Conservation (phyloP, 2,888 invertebrate species). For the Eurois occulta region DNA sequence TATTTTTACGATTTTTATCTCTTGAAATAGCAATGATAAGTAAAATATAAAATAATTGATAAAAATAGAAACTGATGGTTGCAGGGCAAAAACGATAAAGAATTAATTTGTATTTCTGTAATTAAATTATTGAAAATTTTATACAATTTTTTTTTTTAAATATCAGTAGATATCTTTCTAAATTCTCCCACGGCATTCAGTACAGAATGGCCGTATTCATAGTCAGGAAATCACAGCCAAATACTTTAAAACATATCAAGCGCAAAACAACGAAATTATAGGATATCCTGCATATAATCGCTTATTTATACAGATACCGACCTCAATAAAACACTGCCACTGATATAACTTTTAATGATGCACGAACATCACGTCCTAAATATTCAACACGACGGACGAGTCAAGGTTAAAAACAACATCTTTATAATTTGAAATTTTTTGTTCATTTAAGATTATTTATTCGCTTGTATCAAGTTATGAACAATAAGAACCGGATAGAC, state of each 20-base stretch:
- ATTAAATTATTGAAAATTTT: neutral
- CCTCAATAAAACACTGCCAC: slow-evolving; percentile 51
- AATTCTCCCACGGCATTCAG: neutral
- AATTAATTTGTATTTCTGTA: neutral
- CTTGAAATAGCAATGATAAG: slow-evolving; percentile 21
- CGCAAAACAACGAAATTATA: slow-evolving; percentile 29
- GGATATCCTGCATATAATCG: slow-evolving; percentile 42
- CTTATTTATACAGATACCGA: slow-evolving; percentile 47
- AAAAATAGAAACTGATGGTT: slow-evolving; percentile 22
- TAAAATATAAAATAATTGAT: slow-evolving; percentile 16
- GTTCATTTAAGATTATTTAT: slow-evolving; percentile 54
- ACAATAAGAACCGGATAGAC: slow-evolving; percentile 59
- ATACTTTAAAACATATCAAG: slow-evolving; percentile 37
- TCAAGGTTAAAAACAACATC: slow-evolving; percentile 61
- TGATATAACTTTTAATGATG: slow-evolving; percentile 41
- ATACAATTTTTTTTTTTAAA: too few relatives aligned
- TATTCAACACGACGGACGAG: slow-evolving; percentile 57
- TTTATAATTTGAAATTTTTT: slow-evolving; percentile 50
- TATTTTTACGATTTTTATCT: slow-evolving; percentile 19
- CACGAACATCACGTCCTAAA: slow-evolving; percentile 52
- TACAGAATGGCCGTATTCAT: slow-evolving; percentile 15
- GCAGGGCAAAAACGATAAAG: slow-evolving; percentile 13
- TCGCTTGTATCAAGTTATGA: slow-evolving; percentile 51
- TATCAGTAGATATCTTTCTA: neutral
- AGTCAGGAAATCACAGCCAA: slow-evolving; percentile 29